Conservation (phyloP, 1,140 invertebrate species). For the Trachymyrmex septentrionalis region DNA sequence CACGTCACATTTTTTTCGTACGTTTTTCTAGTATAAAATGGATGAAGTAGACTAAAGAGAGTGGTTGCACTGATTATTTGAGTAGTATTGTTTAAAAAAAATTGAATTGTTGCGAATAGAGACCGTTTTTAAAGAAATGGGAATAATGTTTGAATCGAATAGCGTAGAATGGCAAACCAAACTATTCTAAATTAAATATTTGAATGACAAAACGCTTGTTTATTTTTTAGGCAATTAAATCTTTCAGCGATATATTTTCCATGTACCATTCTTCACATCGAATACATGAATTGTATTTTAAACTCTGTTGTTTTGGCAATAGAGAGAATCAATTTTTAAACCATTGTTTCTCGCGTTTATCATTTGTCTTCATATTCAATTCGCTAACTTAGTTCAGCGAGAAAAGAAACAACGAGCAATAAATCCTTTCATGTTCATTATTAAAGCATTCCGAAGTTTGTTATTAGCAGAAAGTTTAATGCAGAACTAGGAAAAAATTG, state of each 20-base stretch:
- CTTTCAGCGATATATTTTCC: neutral
- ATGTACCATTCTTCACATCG: neutral
- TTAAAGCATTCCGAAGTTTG: slow-evolving; percentile 13
- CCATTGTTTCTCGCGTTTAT: slow-evolving; percentile 28
- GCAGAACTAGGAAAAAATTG: slow-evolving; percentile 21
- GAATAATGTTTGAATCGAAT: neutral
- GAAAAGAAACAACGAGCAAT: neutral
- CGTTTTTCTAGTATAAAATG: slow-evolving; percentile 12
- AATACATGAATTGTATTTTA: slow-evolving; percentile 15
- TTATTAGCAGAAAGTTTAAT: slow-evolving; percentile 19
- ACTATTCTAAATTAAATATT: slow-evolving; percentile 8
- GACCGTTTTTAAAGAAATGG: neutral
- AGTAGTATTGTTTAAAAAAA: neutral
- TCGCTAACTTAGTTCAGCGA: slow-evolving; percentile 10
- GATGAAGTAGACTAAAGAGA: neutral
- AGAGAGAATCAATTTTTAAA: slow-evolving; percentile 28
- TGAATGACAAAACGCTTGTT: slow-evolving; percentile 3
- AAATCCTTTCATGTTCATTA: slow-evolving; percentile 41
- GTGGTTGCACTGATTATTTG: neutral
- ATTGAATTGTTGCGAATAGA: neutral
- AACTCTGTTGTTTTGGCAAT: slow-evolving; percentile 9
- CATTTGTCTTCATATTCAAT: slow-evolving; percentile 5
- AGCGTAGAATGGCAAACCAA: neutral
- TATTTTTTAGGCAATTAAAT: neutral
- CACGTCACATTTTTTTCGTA: neutral